phyloP scores from a whole-genome alignment of 1,140 invertebrate species.

The Prorops nasuta region DNA sequence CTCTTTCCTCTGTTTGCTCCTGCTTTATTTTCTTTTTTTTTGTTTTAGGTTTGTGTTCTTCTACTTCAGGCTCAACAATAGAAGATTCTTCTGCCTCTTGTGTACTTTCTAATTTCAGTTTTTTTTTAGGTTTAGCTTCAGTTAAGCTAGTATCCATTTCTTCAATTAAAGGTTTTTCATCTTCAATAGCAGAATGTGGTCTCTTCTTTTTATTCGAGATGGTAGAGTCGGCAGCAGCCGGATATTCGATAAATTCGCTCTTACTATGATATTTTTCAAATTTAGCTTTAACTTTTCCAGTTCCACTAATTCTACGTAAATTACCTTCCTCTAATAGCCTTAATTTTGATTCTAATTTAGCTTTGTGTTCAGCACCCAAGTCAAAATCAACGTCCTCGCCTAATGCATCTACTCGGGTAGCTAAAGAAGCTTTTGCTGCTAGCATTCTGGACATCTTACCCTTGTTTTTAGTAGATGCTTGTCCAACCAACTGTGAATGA shows the following conservation, averaged over 20 bases:
- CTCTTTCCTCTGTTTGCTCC: slow-evolving; percentile 30
- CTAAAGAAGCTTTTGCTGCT: slow-evolving; percentile 91
- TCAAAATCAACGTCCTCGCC: slow-evolving; percentile 82
- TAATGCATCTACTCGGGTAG: slow-evolving; percentile 92
- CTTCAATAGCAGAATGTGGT: slow-evolving; percentile 47
- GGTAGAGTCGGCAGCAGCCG: slow-evolving; percentile 62
- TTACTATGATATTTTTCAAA: slow-evolving; percentile 89
- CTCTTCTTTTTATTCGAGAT: slow-evolving; percentile 52
- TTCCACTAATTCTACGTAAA: slow-evolving; percentile 79
- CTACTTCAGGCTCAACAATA: background rate
- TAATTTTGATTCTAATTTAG: slow-evolving; percentile 79
- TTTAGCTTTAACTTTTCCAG: slow-evolving; percentile 80
- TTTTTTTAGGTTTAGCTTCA: slow-evolving; percentile 22
- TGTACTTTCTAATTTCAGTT: slow-evolving; percentile 9
- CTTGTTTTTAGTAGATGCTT: slow-evolving; percentile 84
- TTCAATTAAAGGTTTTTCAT: slow-evolving; percentile 50
- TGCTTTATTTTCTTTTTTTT: slow-evolving; percentile 35
- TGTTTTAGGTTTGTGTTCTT: slow-evolving; percentile 12
- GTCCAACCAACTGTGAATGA: slow-evolving; percentile 90
- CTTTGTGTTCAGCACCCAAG: slow-evolving; percentile 83
- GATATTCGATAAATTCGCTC: slow-evolving; percentile 69
- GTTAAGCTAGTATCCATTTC: slow-evolving; percentile 34
- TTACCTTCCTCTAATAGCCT: slow-evolving; percentile 82
- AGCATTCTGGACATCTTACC: slow-evolving; percentile 96
- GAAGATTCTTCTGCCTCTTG: background rate